Conservation (phyloP, 1,140 invertebrate species). For the Apis dorsata region DNA sequence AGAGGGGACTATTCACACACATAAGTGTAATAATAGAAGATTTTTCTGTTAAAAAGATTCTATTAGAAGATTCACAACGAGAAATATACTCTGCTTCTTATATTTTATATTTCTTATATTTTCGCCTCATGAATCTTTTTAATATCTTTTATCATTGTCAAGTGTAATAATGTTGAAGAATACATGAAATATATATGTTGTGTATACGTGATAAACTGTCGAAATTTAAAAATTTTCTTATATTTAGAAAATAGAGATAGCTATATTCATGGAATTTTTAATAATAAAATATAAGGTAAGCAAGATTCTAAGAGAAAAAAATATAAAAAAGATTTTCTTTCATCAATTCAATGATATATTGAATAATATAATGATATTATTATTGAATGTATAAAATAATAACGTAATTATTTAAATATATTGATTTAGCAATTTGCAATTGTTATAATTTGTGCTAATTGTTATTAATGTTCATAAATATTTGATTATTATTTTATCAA, state of each 20-base stretch:
- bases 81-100: not conserved
- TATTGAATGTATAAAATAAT: too few species aligned
- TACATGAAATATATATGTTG: not conserved
- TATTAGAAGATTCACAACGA: not conserved
- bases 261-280: not conserved
- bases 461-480: not conserved
- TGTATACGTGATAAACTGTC: too few species aligned
- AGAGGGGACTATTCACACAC: not conserved
- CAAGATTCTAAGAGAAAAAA: not conserved
- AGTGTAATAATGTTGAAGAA: too few species aligned
- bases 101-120: not conserved
- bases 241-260: not conserved
- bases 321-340: slow-evolving; percentile 7
- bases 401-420: too few species aligned
- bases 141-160: not conserved
- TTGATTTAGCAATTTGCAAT: too few species aligned
- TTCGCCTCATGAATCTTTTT: not conserved
- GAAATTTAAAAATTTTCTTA: not conserved
- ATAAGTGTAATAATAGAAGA: not conserved
- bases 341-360: not conserved
- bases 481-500: too few species aligned
- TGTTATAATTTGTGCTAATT: too few species aligned
- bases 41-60: not conserved
- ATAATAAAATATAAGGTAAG: not conserved
- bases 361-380: too few species aligned